phyloP scores from a whole-genome alignment of 2,113 vertebrate species.

The Phoenicopterus ruber region DNA sequence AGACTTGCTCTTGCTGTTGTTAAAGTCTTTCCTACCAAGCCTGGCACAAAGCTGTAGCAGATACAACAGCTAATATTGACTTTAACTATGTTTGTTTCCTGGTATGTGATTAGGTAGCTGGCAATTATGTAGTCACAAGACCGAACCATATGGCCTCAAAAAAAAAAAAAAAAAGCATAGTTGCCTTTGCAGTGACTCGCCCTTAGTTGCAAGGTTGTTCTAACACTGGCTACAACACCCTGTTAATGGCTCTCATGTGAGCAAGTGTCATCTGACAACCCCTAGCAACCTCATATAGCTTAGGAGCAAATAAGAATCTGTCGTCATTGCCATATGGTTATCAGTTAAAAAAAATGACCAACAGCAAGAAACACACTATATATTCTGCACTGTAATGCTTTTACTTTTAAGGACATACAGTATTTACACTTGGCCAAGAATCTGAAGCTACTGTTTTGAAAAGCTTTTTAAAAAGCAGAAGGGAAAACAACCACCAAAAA shows the following conservation, averaged over 20 bases:
- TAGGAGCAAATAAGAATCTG: slow-evolving; percentile 49
- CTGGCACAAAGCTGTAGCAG: slow-evolving; percentile 42
- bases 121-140: slow-evolving; percentile 79
- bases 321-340: slow-evolving; percentile 47
- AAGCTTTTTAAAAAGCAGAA: background rate
- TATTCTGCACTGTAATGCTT: background rate
- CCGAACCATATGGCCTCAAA: slow-evolving; percentile 68
- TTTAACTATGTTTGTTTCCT: slow-evolving; percentile 63
- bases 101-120: slow-evolving; percentile 56
- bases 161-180: slow-evolving; percentile 41
- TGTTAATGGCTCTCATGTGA: slow-evolving; percentile 79
- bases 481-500: background rate
- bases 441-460: background rate
- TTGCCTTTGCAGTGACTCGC: slow-evolving; percentile 65
- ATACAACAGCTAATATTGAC: slow-evolving; percentile 69
- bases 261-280: slow-evolving; percentile 77
- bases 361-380: background rate
- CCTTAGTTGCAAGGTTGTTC: slow-evolving; percentile 75
- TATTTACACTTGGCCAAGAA: background rate
- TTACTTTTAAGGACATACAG: background rate
- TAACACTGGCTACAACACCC: slow-evolving; percentile 77
- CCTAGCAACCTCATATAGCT: slow-evolving; percentile 68
- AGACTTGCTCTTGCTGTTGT: slow-evolving; percentile 46
- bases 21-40: slow-evolving; percentile 10
- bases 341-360: background rate